These are phyloP conservation scores for Buathra laborator DNA, from an alignment of 2,888 invertebrate species.

Conservation along the genomic window DNA sequence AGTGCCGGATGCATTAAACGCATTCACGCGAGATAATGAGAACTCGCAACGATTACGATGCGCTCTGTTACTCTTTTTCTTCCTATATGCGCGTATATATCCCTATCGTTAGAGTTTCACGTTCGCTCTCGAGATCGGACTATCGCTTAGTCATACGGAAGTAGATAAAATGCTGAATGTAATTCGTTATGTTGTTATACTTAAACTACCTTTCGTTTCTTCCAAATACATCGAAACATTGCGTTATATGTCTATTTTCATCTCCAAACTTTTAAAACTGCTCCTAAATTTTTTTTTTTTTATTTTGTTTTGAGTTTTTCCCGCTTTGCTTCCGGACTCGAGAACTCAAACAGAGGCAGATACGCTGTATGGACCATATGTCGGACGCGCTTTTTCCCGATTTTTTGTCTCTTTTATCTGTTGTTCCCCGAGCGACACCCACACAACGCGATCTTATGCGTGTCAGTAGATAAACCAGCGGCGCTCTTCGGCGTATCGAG, in stretches of 20 bases:
- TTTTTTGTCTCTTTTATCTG: conserved; percentile 21
- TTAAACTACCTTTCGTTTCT: background rate
- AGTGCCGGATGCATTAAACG: conserved; percentile 64
- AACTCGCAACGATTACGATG: conserved; percentile 59
- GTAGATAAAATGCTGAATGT: background rate
- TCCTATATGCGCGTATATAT: conserved; percentile 9
- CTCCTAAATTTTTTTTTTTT: background rate
- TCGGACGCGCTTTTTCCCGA: conserved; percentile 14
- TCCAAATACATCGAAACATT: background rate
- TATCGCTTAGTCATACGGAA: conserved; percentile 30
- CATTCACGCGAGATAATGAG: conserved; percentile 65
- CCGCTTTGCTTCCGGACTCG: conserved; percentile 1
- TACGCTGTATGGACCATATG: conserved; percentile 37
- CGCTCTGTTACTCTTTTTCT: conserved; percentile 43
- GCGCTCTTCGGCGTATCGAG: conserved; percentile 25
- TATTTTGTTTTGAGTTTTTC: background rate
- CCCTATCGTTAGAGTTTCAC: background rate
- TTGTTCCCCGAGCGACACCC: conserved; percentile 38
- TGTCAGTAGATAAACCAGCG: conserved; percentile 37
- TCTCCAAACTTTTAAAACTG: background rate
- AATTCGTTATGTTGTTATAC: background rate
- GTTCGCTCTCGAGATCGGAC: background rate
- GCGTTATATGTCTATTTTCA: background rate
- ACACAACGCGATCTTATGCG: conserved; percentile 38
- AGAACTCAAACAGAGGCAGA: conserved; percentile 2